These are phyloP conservation scores for Hippopotamyrus pictus DNA, from an alignment of 2,797 vertebrate genomes.

Conservation along the genomic window DNA sequence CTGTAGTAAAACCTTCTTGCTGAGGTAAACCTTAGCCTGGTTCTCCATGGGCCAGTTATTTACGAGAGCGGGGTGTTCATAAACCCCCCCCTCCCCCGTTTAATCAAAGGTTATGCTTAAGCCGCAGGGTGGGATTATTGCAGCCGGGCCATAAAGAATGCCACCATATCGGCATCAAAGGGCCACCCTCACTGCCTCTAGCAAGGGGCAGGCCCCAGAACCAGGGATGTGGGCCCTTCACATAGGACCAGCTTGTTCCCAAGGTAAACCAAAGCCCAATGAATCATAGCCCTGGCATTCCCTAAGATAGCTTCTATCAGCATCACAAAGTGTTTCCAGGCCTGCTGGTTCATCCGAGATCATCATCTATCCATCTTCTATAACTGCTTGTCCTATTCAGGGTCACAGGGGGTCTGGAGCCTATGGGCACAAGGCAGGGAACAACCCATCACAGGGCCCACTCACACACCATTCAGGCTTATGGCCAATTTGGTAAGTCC, in stretches of 20 bases:
- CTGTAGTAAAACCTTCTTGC: slow-evolving; percentile 8
- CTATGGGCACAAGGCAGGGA: neutral
- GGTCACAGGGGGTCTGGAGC: neutral
- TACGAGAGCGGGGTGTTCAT: slow-evolving; percentile 36
- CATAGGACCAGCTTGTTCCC: slow-evolving; percentile 1
- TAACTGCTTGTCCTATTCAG: neutral
- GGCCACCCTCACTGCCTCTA: slow-evolving; percentile 52
- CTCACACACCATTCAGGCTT: neutral
- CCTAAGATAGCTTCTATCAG: neutral
- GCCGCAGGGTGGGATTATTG: slow-evolving; percentile 56
- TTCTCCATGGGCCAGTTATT: slow-evolving; percentile 39
- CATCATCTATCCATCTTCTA: neutral
- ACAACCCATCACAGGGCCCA: neutral
- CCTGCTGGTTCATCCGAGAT: neutral
- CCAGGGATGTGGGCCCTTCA: neutral
- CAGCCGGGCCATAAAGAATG: slow-evolving; percentile 53
- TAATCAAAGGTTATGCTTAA: slow-evolving; percentile 56
- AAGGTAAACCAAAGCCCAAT: neutral
- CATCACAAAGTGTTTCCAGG: neutral
- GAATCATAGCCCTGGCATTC: neutral
- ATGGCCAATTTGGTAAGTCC: neutral
- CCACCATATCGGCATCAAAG: slow-evolving; percentile 53
- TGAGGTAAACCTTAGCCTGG: slow-evolving; percentile 49
- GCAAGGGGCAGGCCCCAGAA: slow-evolving; percentile 40
- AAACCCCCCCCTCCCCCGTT: slow-evolving; percentile 36